These are phyloP conservation scores for Psettodes erumei DNA, from an alignment of 2,113 vertebrate genomes.

Conservation along the genomic window DNA sequence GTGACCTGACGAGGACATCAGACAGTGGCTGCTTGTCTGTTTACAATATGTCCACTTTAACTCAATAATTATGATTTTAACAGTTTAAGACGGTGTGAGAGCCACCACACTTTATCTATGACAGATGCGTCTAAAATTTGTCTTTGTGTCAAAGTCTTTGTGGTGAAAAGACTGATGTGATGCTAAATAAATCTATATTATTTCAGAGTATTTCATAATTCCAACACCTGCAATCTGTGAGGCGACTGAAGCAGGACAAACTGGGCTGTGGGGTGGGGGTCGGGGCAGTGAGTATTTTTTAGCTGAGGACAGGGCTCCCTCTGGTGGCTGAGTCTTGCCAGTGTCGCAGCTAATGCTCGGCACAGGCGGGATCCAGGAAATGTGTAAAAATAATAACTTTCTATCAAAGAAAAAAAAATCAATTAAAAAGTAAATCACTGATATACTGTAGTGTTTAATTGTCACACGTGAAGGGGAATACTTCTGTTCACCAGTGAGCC, in stretches of 20 bases:
- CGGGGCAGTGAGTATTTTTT: background rate
- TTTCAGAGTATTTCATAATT: slow-evolving; percentile 19
- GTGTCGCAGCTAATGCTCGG: slow-evolving; percentile 25
- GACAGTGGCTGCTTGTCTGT: slow-evolving; percentile 3
- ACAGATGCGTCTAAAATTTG: background rate
- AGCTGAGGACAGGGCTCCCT: slow-evolving; percentile 63
- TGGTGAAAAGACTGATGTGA: background rate
- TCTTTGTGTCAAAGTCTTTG: background rate
- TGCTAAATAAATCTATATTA: background rate
- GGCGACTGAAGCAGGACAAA: background rate
- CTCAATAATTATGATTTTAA: background rate
- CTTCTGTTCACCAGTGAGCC: slow-evolving; percentile 56
- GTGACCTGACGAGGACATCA: slow-evolving; percentile 54
- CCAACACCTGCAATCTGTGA: background rate
- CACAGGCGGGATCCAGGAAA: background rate
- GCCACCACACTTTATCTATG: background rate
- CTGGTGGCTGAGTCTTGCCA: slow-evolving; percentile 68
- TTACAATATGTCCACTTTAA: background rate
- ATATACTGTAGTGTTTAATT: slow-evolving; percentile 54
- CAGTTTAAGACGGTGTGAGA: background rate
- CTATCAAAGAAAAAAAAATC: slow-evolving; percentile 4
- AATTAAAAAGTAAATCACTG: slow-evolving; percentile 32
- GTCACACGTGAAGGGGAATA: slow-evolving; percentile 36
- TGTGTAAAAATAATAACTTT: background rate
- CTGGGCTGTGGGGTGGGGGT: no score